Base-by-base conservation (phyloP, 2,797 vertebrate genomes). In the Parotocinclus haroldoi region DNA sequence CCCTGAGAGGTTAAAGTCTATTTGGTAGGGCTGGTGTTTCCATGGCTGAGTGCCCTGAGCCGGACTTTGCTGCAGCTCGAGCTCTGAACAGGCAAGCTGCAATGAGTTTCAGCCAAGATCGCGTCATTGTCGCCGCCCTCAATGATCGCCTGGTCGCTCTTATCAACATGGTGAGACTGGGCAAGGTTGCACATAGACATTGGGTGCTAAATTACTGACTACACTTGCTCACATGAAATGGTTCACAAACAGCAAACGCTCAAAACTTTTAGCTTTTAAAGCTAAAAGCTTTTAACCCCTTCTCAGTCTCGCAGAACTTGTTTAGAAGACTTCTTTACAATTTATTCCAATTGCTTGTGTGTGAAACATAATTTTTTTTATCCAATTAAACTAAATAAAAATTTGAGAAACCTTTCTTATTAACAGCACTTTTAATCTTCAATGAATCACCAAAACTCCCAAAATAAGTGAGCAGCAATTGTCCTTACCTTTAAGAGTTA, bases 91-190 rank as follows among this genome's bases (percentile, higher is more conserved):
- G 83, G 63, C 82, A 86, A 12, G 79, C 81, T 42, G 76, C 85
- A 71, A 73, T 36, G 42, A 81, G 63, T 11, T 88, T 89, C 58
- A 75, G 67, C 40, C 78, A 84, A 45, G 89, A 92, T 19, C 83
- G 85, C 49, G 60, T 54, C n/a, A 1, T 79, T 74, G 86, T 92
- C 3, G 81, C 87, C 3, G 58, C 77, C 51, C 88, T 92, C 42
- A 91, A 90, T 6, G 82, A 92, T 71, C 86, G 90, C 18, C 84
- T 91, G 79, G 85, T 82, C 18, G 69, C 68, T 27, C 80, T 92
- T 9, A 88, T 92, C 66, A 77, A 90, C 39, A 73, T 88, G 89
- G 89, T 91, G 77, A 89, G 87, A 64, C 10, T 27, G 12, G 55
- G 19, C 55, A 16, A 36, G 52, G 58, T 10, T 1, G 36, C 68